phyloP scores from a whole-genome alignment of 1,140 invertebrate genomes.

The Aphelenchoides besseyi region DNA sequence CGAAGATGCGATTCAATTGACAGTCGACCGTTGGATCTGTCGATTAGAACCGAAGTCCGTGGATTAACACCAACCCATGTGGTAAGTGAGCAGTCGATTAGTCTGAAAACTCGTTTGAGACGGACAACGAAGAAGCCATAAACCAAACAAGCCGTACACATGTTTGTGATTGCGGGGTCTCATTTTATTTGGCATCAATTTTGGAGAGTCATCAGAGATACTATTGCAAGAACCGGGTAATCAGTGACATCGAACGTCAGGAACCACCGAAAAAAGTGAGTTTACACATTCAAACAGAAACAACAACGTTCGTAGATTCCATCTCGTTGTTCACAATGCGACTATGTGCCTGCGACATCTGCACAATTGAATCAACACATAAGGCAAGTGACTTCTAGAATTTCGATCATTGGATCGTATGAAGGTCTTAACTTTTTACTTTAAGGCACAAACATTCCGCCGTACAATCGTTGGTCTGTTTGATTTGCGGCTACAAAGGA shows the following conservation, averaged over 20 bases:
- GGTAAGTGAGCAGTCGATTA: no score
- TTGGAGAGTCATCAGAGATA: neutral
- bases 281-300: no score
- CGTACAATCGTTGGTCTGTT: slow-evolving; percentile 24
- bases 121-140: no score
- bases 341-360: slow-evolving; percentile 2
- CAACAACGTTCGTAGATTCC: slow-evolving; percentile 4
- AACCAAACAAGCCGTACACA: no score
- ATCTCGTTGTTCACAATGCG: slow-evolving; percentile 19
- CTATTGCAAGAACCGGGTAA: neutral
- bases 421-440: no score
- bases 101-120: no score
- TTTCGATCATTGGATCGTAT: no score
- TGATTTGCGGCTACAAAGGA: slow-evolving; percentile 30
- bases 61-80: no score
- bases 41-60: no score
- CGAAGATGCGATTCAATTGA: no score
- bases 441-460: slow-evolving; percentile 25
- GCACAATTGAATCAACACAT: slow-evolving; percentile 13
- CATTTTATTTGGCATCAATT: neutral
- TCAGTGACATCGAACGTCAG: neutral
- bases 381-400: no score
- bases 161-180: neutral
- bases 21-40: no score
- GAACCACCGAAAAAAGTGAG: neutral